A percentile compares a stretch with the other conserved stretches of the same genome.
Conservation (phyloP, 1,140 invertebrate genomes). For the Drosophila ananassae region DNA sequence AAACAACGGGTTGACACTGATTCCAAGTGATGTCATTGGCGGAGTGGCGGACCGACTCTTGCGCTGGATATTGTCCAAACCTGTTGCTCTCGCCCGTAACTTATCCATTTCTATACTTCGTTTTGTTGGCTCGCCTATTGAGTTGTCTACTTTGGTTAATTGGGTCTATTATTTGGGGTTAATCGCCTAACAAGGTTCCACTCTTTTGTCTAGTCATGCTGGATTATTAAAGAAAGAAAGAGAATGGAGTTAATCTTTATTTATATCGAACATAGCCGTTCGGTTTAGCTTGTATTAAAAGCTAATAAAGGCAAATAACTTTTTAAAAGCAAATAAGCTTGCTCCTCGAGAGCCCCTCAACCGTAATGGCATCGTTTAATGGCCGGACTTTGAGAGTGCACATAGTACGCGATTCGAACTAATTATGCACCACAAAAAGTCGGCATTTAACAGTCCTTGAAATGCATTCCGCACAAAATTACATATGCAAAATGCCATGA, state of each 20-base stretch:
- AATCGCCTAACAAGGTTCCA: slow-evolving; percentile 62
- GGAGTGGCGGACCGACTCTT: slow-evolving; percentile 24
- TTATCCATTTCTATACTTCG: slow-evolving; percentile 43
- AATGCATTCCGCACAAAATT: slow-evolving; percentile 57
- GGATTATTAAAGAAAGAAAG: slow-evolving; percentile 27
- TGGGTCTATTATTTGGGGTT: slow-evolving; percentile 71
- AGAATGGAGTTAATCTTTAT: slow-evolving; percentile 37
- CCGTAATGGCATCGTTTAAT: slow-evolving; percentile 3
- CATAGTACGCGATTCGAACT: slow-evolving; percentile 18
- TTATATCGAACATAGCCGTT: slow-evolving; percentile 13
- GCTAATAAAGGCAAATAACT: not conserved
- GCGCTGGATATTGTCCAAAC: slow-evolving; percentile 33
- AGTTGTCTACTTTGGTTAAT: slow-evolving; percentile 78
- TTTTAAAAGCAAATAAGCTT: slow-evolving; percentile 14
- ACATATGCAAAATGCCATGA: slow-evolving; percentile 66
- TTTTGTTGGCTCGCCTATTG: slow-evolving; percentile 56
- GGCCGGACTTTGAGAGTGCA: not conserved
- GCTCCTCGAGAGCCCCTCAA: not conserved
- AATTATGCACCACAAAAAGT: slow-evolving; percentile 31
- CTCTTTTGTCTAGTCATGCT: slow-evolving; percentile 43
- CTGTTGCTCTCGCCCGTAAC: slow-evolving; percentile 37
- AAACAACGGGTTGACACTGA: slow-evolving; percentile 66
- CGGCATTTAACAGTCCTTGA: slow-evolving; percentile 65
- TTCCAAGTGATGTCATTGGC: slow-evolving; percentile 76
- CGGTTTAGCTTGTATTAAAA: not conserved